Percentiles rank a stretch among this genome's conserved stretches.
Conservation (phyloP, 1,140 invertebrate species). For the Drosophila pandora region DNA sequence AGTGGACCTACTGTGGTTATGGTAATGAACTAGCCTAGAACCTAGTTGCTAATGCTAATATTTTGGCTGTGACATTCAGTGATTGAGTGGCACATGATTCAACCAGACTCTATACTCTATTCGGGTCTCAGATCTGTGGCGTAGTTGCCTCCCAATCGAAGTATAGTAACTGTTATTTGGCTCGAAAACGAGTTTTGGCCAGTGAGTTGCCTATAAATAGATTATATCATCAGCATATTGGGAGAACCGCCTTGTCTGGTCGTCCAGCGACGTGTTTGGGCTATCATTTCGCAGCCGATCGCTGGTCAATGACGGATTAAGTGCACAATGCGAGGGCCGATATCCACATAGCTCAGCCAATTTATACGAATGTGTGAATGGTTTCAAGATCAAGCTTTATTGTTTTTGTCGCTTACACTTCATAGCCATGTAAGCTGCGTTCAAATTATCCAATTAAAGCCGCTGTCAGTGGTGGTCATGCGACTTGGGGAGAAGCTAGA, state of each 20-base stretch:
- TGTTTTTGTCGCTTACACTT: conserved; percentile 29
- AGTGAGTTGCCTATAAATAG: conserved; percentile 44
- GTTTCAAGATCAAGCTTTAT: conserved; percentile 60
- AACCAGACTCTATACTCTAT: conserved; percentile 8
- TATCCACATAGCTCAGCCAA: conserved; percentile 55
- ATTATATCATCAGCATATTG: conserved; percentile 48
- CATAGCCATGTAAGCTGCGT: conserved; percentile 39
- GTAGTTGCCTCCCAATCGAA: conserved; percentile 60
- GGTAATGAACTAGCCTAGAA: background rate
- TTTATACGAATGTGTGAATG: conserved; percentile 64
- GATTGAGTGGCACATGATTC: conserved; percentile 41
- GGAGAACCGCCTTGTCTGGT: conserved; percentile 26
- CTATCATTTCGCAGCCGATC: conserved; percentile 30
- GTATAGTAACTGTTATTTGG: conserved; percentile 65
- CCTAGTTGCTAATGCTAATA: background rate
- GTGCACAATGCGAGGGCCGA: conserved; percentile 5
- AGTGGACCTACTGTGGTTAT: background rate
- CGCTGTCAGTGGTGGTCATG: conserved; percentile 43
- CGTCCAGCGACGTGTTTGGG: conserved; percentile 19
- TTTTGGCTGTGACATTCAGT: conserved; percentile 40
- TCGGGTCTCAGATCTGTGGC: conserved; percentile 22
- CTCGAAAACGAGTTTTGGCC: conserved; percentile 57
- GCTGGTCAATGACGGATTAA: conserved; percentile 51
- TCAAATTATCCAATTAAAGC: conserved; percentile 77
- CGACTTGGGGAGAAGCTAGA: conserved; percentile 14